A percentile compares a stretch with the other conserved stretches of the same genome.
Evolutionary conservation across 1,140 invertebrate genomes (phyloP).

Genomic region (Trigoniulus corallinus): DNA sequence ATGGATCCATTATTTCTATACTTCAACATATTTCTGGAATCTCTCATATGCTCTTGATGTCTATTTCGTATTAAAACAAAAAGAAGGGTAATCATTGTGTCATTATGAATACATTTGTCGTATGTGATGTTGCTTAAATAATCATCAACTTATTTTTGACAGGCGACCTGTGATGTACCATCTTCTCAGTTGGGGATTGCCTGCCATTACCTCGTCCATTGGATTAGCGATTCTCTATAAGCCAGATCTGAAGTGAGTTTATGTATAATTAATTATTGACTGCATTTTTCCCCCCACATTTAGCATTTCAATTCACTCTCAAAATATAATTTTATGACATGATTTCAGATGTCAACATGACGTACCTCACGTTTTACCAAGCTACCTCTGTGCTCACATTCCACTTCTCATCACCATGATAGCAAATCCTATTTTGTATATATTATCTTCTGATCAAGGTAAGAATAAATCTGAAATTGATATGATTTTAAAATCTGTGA

Average conservation of each 20-base stretch:
- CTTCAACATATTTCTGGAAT: constrained; percentile 66
- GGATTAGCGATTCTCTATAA: constrained; percentile 53
- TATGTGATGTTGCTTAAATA: neutral
- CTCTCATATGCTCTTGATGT: constrained; percentile 65
- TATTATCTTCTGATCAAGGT: constrained; percentile 41
- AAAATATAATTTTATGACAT: too few relatives aligned
- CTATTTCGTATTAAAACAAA: constrained; percentile 42
- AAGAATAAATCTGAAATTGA: constrained; percentile 33
- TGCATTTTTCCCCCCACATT: too few relatives aligned
- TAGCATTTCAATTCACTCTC: too few relatives aligned
- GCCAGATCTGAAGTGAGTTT: constrained; percentile 52
- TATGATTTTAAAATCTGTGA: constrained; percentile 11
- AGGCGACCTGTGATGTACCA: constrained; percentile 36
- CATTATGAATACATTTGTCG: neutral
- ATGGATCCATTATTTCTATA: constrained; percentile 70
- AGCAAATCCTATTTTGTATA: constrained; percentile 51
- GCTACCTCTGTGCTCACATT: constrained; percentile 55
- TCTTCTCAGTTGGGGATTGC: constrained; percentile 46
- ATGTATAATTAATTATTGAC: neutral
- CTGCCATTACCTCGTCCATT: constrained; percentile 42
- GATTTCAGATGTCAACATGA: constrained; percentile 51
- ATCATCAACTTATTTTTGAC: neutral
- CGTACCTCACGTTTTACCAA: constrained; percentile 50
- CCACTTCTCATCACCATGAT: constrained; percentile 56
- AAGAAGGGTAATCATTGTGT: constrained; percentile 30